phyloP scores from a whole-genome alignment of 2,113 vertebrate genomes.

The Cephalopholis sonnerati region DNA sequence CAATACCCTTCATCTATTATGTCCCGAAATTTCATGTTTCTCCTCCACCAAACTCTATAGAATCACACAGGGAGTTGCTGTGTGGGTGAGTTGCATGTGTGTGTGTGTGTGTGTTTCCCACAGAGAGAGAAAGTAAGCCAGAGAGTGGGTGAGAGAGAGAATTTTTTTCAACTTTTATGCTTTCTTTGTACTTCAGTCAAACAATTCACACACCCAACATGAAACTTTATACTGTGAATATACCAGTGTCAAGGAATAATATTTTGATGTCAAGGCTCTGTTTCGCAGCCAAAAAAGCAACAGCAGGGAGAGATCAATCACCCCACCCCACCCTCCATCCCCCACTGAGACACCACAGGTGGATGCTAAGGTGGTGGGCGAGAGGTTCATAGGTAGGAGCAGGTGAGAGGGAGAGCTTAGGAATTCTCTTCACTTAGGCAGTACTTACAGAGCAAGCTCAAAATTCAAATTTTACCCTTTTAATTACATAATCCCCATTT shows the following conservation, averaged over 20 bases:
- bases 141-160: background rate
- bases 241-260: slow-evolving; percentile 34
- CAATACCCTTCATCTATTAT: background rate
- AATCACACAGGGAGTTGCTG: background rate
- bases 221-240: slow-evolving; percentile 25
- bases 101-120: background rate
- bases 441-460: background rate
- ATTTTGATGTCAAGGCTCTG: slow-evolving; percentile 34
- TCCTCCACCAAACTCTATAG: background rate
- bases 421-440: slow-evolving; percentile 1
- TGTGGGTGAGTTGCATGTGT: background rate
- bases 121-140: background rate
- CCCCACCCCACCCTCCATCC: background rate
- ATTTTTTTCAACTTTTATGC: slow-evolving; percentile 15
- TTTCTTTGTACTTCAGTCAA: slow-evolving; percentile 24
- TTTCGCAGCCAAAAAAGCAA: slow-evolving; percentile 8
- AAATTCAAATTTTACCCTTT: background rate
- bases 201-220: slow-evolving; percentile 15
- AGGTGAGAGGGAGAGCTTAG: background rate
- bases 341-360: slow-evolving; percentile 6
- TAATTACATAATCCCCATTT: background rate
- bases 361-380: slow-evolving; percentile 41
- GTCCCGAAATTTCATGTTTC: background rate
- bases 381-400: slow-evolving; percentile 18
- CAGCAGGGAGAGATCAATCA: slow-evolving; percentile 60